These are phyloP conservation scores for Marcusenius ussheri DNA, from an alignment of 2,113 vertebrate genomes.

Conservation along the genomic window DNA sequence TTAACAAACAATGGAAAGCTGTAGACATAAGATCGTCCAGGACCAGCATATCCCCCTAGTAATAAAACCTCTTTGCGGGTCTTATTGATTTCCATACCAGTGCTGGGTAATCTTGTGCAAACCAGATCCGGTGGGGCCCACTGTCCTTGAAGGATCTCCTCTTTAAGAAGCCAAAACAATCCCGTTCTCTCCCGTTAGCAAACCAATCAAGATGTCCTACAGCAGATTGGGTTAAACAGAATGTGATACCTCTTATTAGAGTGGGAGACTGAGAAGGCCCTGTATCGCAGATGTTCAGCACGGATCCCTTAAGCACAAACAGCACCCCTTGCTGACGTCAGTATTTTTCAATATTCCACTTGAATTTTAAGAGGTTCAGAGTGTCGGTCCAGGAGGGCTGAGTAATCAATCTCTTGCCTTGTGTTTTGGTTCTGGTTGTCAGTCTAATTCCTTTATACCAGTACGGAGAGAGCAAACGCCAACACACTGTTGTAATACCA, in stretches of 20 bases:
- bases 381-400: constrained; percentile 16
- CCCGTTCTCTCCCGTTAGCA: neutral
- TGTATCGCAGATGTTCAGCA: neutral
- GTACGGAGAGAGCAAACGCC: constrained; percentile 22
- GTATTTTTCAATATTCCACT: constrained; percentile 18
- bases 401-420: constrained; percentile 32
- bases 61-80: neutral
- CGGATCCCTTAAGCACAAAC: neutral
- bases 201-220: neutral
- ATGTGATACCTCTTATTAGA: neutral
- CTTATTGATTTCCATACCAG: neutral
- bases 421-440: constrained; percentile 9
- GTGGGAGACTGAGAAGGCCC: neutral
- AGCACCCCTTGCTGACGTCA: neutral
- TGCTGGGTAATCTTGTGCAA: neutral
- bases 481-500: constrained; percentile 41
- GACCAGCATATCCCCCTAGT: neutral
- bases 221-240: constrained; percentile 1
- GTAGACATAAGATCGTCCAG: neutral
- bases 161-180: neutral
- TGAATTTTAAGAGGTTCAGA: constrained; percentile 11
- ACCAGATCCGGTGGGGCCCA: neutral
- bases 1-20: neutral
- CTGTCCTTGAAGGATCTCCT: neutral
- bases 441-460: constrained; percentile 31